Evolutionary conservation across 2,888 invertebrate species (phyloP), one percentile per base, ranked within the genome.

Genomic region (Zeuzera pyrina): DNA sequence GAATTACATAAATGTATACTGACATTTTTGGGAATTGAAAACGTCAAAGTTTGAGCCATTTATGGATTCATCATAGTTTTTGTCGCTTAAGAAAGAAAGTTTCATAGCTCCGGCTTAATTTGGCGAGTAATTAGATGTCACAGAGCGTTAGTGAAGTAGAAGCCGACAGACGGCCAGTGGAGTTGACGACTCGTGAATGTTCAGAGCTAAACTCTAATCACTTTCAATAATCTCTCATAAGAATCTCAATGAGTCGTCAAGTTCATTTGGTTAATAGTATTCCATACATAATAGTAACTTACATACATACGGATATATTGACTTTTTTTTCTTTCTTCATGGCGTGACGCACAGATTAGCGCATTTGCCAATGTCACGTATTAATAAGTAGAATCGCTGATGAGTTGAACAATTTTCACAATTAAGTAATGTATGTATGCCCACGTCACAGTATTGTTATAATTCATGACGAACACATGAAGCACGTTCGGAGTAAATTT

Each of bases 111-210:
- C 33, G 39, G 44, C 49, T 52, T 69, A 65, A 69, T 69, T 66
- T 63, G 61, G 54, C 62, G 62, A 54, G 52, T 69, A 69, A 69
- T 70, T 62, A 63, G 55, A 56, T 64, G 68, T 70, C 67, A 67
- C 60, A 55, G 52, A 49, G 46, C n/a, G n/a, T n/a, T n/a, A n/a
- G n/a, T n/a, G n/a, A n/a, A n/a, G n/a, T n/a, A n/a, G n/a, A n/a
- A n/a, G n/a, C 38, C 10, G 16, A 31, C 10, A n/a, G 21, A 29
- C 22, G 16, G 27, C 16, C 13, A 38, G 42, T 43, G 35, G 37
- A 52, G 30, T 48, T 47, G 59, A 59, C 53, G 52, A 52, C 39
- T 51, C 56, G 57, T 61, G 47, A 57, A 57, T 47, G 47, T 33
- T 49, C 35, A 31, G 37, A 31, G 33, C 42, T 44, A 42, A 36